Evolutionary conservation across 2,797 vertebrate genomes (phyloP).

Genomic region (Limosa lapponica): DNA sequence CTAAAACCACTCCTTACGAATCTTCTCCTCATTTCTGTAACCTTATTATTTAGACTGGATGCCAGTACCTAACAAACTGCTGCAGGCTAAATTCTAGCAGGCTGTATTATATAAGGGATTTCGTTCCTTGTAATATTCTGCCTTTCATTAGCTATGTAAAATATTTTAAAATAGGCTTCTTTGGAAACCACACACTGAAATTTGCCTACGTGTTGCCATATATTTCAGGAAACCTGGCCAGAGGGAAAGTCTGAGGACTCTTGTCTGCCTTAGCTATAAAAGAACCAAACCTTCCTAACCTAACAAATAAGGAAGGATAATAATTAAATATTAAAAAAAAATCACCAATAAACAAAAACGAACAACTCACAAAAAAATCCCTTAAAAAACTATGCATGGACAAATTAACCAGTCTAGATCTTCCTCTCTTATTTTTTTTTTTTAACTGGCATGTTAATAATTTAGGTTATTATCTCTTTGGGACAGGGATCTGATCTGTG

Average conservation of each 20-base stretch:
- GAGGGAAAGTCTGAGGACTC: neutral
- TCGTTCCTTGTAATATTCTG: neutral
- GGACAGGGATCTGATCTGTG: neutral
- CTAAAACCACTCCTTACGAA: neutral
- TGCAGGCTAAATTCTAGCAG: neutral
- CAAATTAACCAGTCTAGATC: neutral
- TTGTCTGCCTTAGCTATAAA: neutral
- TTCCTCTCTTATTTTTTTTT: neutral
- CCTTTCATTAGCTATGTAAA: neutral
- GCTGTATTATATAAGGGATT: neutral
- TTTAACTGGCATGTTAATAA: neutral
- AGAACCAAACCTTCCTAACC: neutral
- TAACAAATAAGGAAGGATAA: neutral
- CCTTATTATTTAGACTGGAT: conserved; percentile 12
- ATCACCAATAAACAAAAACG: rapidly evolving
- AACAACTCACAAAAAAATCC: neutral
- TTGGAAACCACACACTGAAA: neutral
- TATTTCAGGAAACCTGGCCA: neutral
- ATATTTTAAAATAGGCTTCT: neutral
- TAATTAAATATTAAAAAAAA: neutral
- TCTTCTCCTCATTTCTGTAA: neutral
- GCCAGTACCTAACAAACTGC: neutral
- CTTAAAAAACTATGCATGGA: neutral
- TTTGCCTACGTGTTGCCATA: rapidly evolving
- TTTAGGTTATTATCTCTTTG: neutral